phyloP scores from a whole-genome alignment of 2,113 vertebrate genomes.

The Centrocercus urophasianus region DNA sequence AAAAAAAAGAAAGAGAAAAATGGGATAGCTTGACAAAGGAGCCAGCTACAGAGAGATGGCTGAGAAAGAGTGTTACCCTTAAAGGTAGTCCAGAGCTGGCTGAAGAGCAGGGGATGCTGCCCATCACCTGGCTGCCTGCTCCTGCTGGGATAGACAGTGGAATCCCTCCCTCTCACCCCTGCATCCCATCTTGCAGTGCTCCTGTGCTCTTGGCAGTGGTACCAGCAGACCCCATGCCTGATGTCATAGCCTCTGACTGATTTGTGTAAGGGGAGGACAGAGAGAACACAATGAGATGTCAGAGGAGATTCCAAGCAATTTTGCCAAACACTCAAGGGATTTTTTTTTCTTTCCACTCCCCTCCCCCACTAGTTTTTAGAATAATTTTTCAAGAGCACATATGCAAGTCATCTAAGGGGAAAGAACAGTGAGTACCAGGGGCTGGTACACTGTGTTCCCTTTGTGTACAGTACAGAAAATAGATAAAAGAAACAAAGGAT shows the following conservation, averaged over 20 bases:
- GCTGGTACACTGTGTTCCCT: slow-evolving; percentile 72
- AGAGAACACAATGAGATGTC: slow-evolving; percentile 62
- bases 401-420: slow-evolving; percentile 78
- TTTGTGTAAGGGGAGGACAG: slow-evolving; percentile 28
- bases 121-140: background rate
- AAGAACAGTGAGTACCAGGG: slow-evolving; percentile 73
- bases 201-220: background rate
- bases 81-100: background rate
- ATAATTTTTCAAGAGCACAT: slow-evolving; percentile 77
- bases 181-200: background rate
- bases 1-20: background rate
- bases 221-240: background rate
- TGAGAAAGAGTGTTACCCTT: background rate
- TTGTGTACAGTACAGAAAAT: slow-evolving; percentile 57
- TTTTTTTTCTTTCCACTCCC: slow-evolving; percentile 53
- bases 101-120: background rate
- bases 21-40: background rate
- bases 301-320: slow-evolving; percentile 76
- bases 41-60: background rate
- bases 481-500: slow-evolving; percentile 65
- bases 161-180: background rate
- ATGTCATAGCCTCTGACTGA: slow-evolving; percentile 1
- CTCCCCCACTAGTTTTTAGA: slow-evolving; percentile 70
- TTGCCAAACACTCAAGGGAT: slow-evolving; percentile 73
- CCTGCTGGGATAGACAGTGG: background rate